Evolutionary conservation across 2,888 invertebrate species (phyloP).

Genomic region (Chorisops tibialis): DNA sequence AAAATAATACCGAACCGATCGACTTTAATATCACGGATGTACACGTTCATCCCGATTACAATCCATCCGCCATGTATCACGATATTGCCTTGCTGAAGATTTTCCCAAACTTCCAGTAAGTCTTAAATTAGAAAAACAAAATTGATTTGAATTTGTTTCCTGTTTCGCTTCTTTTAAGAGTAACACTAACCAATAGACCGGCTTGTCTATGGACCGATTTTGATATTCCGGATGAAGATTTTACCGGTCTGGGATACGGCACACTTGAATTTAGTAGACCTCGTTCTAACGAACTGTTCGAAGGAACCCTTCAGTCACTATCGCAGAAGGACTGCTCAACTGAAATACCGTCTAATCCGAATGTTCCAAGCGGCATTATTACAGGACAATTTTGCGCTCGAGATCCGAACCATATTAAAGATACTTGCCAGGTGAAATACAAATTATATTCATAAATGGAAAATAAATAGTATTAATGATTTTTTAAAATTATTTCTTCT

Average conservation of each 20-base stretch:
- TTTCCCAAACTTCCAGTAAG: conserved; percentile 13
- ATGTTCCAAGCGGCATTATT: conserved; percentile 42
- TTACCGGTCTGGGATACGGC: conserved; percentile 59
- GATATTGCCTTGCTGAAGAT: conserved; percentile 66
- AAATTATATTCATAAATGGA: not conserved
- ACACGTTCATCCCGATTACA: conserved; percentile 59
- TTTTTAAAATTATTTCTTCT: too few relatives aligned
- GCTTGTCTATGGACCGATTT: conserved; percentile 55
- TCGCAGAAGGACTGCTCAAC: conserved; percentile 43
- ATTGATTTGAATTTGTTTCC: too few relatives aligned
- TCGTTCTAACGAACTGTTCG: conserved; percentile 43
- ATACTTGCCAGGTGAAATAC: conserved; percentile 44
- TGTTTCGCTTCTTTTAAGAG: too few relatives aligned
- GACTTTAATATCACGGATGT: conserved; percentile 21
- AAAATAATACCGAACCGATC: conserved; percentile 9
- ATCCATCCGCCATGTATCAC: conserved; percentile 57
- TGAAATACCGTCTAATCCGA: conserved; percentile 39
- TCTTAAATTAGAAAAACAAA: too few relatives aligned
- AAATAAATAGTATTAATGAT: too few relatives aligned
- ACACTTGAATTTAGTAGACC: conserved; percentile 44
- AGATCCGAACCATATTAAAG: conserved; percentile 42
- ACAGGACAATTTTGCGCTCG: conserved; percentile 46
- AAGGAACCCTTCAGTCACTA: conserved; percentile 42
- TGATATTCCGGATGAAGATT: conserved; percentile 42
- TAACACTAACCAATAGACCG: too few relatives aligned